Evolutionary conservation across 2,113 vertebrate species (phyloP), one percentile per base, ranked within the genome.

Genomic region (Dromaius novaehollandiae): DNA sequence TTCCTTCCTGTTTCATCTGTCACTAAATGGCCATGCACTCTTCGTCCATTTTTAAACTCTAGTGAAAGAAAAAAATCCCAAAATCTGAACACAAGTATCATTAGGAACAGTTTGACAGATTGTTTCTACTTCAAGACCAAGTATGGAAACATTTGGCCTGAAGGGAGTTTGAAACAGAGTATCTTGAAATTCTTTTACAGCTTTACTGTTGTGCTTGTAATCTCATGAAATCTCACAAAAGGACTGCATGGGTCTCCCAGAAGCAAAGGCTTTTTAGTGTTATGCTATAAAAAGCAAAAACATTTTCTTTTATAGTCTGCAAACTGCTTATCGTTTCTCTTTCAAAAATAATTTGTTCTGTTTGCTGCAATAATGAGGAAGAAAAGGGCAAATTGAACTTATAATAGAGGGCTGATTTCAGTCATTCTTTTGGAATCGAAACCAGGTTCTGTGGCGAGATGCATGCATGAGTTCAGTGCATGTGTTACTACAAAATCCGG

Each of bases 1-100:
- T 75, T 88, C 46, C 25, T 8, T 20, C 40, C 32, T 76, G 7
- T 26, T 80, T 88, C 24, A 14, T 36, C 1, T 40, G 5, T 46
- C 34, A 20, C 4, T 4, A 7, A n/a, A 60, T 24, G 38, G 34
- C 20, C 56, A 10, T 0, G 3, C 4, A 1, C 5, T 56, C 2
- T 55, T 28, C 38, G 18, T 61, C 36, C 71, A 30, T 50, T 73
- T 76, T n/a, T 19, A 46, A 65, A 53, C 53, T 40, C 34, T 53
- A 73, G 24, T 36, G 32, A 25, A 74, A 61, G 12, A 46, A 50
- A 60, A 76, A 22, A 7, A 24, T 3, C 55, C 55, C 55, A 8
- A 28, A 13, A 9, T 11, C 18, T 56, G 82, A 73, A 38, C 6
- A 13, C 22, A 32, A 13, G 5, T 85, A 18, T 71, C 28, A 46